phyloP scores from a whole-genome alignment of 2,888 invertebrate genomes.

The Hirtodrosophila histrioides region DNA sequence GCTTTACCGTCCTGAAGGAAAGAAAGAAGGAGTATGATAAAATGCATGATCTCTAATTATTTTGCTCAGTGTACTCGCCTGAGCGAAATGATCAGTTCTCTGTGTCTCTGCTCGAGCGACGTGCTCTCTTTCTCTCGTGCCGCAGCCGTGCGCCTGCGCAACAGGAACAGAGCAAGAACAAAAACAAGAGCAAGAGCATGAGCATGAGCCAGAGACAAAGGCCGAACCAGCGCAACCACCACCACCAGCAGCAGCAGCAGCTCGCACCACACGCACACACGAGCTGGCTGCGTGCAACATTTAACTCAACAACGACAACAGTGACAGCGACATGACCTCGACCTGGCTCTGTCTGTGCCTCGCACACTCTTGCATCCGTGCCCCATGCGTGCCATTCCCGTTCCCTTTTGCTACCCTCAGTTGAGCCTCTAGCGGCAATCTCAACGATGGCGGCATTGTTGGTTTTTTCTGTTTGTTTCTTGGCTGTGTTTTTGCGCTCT shows the following conservation, averaged over 20 bases:
- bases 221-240: slow-evolving; percentile 56
- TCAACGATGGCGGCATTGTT: slow-evolving; percentile 62
- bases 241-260: slow-evolving; percentile 40
- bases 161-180: slow-evolving; percentile 41
- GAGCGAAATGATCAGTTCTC: slow-evolving; percentile 42
- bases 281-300: slow-evolving; percentile 56
- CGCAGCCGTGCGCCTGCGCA: slow-evolving; percentile 66
- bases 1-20: no score
- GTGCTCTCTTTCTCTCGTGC: slow-evolving; percentile 61
- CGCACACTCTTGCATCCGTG: slow-evolving; percentile 69
- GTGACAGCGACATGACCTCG: slow-evolving; percentile 67
- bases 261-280: slow-evolving; percentile 59
- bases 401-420: slow-evolving; percentile 63
- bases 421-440: slow-evolving; percentile 53
- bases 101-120: slow-evolving; percentile 16
- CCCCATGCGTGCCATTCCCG: slow-evolving; percentile 77
- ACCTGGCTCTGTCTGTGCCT: slow-evolving; percentile 56
- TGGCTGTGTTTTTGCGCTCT: slow-evolving; percentile 50
- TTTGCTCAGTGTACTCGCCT: slow-evolving; percentile 35
- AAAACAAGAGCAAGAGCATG: slow-evolving; percentile 26
- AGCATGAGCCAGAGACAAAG: slow-evolving; percentile 50
- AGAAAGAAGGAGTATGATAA: no score
- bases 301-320: slow-evolving; percentile 34
- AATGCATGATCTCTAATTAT: not conserved
- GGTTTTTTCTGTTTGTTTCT: slow-evolving; percentile 36